Evolutionary conservation across 2,888 invertebrate genomes (phyloP).

Genomic region (Protophormia terraenovae): DNA sequence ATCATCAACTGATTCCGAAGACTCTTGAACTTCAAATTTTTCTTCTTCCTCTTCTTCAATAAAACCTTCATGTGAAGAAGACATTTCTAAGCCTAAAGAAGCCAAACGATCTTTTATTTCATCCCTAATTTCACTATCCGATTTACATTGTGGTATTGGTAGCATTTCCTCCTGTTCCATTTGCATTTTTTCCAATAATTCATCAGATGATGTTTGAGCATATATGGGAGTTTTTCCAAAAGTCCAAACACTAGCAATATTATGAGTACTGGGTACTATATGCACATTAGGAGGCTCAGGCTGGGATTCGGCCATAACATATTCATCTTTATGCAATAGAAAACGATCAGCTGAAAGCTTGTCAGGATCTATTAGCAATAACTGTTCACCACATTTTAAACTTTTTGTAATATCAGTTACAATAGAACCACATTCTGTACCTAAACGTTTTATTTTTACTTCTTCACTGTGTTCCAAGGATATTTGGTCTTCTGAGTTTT

Average conservation of each 20-base stretch:
- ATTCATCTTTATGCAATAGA: slow-evolving; percentile 6
- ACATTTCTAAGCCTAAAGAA: background rate
- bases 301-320: background rate
- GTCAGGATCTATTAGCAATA: slow-evolving; percentile 48
- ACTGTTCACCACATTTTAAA: slow-evolving; percentile 6
- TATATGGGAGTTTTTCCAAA: slow-evolving; percentile 33
- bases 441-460: background rate
- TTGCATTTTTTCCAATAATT: background rate
- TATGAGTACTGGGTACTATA: slow-evolving; percentile 61
- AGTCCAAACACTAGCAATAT: slow-evolving; percentile 55
- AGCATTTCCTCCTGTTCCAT: background rate
- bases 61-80: background rate
- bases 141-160: background rate
- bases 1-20: background rate
- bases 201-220: slow-evolving; percentile 43
- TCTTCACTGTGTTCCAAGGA: background rate
- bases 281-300: slow-evolving; percentile 8
- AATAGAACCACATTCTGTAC: background rate
- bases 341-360: slow-evolving; percentile 7
- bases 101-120: background rate
- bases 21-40: background rate
- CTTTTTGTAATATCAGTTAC: slow-evolving; percentile 5
- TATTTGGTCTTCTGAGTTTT: background rate
- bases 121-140: background rate
- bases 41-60: background rate